Percentiles rank a stretch among this genome's conserved stretches.
Evolutionary conservation across 2,888 invertebrate genomes (phyloP).

Genomic region (Silvanus unidentatus): DNA sequence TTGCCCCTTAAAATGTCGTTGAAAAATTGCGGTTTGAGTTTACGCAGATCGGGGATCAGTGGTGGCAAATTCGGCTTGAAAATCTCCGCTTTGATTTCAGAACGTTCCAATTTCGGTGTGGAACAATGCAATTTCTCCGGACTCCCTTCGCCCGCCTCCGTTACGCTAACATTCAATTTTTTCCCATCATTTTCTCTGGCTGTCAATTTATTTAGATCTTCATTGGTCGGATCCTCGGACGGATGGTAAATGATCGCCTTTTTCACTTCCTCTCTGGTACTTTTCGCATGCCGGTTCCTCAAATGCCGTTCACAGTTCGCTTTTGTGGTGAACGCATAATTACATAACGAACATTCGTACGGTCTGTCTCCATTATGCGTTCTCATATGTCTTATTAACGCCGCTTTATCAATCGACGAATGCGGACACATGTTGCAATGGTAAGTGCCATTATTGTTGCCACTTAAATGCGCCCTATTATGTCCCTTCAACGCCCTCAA

Average conservation of each 20-base stretch:
- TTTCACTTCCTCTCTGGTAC: constrained; percentile 82
- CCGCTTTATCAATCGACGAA: constrained; percentile 83
- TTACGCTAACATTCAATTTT: constrained; percentile 24
- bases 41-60: constrained; percentile 26
- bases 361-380: constrained; percentile 94
- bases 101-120: constrained; percentile 33
- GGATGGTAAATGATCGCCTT: constrained; percentile 82
- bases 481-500: constrained; percentile 85
- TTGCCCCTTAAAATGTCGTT: constrained; percentile 30
- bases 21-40: constrained; percentile 29
- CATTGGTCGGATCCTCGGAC: constrained; percentile 76
- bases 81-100: constrained; percentile 16
- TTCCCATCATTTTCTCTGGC: constrained; percentile 54
- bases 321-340: constrained; percentile 94
- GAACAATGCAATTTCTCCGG: constrained; percentile 36
- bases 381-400: constrained; percentile 84
- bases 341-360: constrained; percentile 91
- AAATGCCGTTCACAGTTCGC: constrained; percentile 95
- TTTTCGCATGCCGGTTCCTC: constrained; percentile 83
- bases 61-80: constrained; percentile 13
- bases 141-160: constrained; percentile 16
- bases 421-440: constrained; percentile 92
- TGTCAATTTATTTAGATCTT: constrained; percentile 56
- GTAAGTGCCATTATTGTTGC: constrained; percentile 71
- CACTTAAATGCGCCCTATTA: constrained; percentile 77